A percentile compares a stretch with the other conserved stretches of the same genome.
phyloP scores from a whole-genome alignment of 2,888 invertebrate genomes.

The Rotaria sp. region DNA sequence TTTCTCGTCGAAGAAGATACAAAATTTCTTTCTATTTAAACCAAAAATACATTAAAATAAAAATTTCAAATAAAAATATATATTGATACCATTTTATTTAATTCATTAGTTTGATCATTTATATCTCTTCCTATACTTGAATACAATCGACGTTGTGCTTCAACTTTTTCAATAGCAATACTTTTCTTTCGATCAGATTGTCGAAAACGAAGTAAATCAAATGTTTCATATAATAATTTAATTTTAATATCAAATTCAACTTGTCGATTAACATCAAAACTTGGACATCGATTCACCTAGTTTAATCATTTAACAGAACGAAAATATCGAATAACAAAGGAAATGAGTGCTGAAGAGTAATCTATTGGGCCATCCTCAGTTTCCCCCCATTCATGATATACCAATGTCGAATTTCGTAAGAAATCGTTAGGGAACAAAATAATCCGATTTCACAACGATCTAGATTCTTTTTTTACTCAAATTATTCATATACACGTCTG shows the following conservation, averaged over 20 bases:
- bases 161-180: conserved; percentile 52
- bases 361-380: too few species aligned
- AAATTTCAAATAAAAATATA: not conserved
- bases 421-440: too few species aligned
- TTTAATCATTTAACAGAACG: too few species aligned
- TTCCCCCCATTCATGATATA: too few species aligned
- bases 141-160: conserved; percentile 51
- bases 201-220: conserved; percentile 48
- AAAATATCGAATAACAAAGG: too few species aligned
- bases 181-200: conserved; percentile 49
- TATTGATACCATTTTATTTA: conserved; percentile 42
- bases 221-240: conserved; percentile 50
- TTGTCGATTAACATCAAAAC: conserved; percentile 54
- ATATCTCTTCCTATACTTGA: conserved; percentile 29
- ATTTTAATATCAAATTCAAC: conserved; percentile 54
- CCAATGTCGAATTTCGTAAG: too few species aligned
- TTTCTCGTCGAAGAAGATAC: conserved; percentile 47
- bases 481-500: too few species aligned
- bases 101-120: not conserved
- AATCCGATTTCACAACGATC: too few species aligned
- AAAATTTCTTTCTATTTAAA: not conserved
- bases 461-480: too few species aligned
- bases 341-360: too few species aligned
- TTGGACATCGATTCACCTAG: conserved; percentile 52
- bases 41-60: not conserved